Conservation (phyloP, 2,888 invertebrate genomes). For the Dugesia japonica region DNA sequence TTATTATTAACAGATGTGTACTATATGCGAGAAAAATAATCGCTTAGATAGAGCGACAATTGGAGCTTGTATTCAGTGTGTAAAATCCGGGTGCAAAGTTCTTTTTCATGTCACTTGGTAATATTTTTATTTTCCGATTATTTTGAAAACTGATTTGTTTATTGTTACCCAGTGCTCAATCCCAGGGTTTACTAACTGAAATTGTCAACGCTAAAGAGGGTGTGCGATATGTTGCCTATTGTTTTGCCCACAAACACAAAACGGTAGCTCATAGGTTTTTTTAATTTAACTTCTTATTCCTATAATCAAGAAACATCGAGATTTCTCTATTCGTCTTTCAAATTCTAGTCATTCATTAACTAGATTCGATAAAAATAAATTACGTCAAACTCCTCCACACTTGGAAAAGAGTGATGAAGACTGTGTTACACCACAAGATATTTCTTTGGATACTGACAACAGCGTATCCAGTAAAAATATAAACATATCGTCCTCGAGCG, state of each 20-base stretch:
- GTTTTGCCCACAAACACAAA: neutral
- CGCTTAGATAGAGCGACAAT: neutral
- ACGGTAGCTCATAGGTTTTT: neutral
- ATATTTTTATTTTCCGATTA: neutral
- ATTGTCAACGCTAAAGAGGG: neutral
- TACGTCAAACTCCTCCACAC: neutral
- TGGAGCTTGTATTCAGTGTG: constrained; percentile 24
- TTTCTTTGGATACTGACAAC: neutral
- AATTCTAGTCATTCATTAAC: constrained; percentile 13
- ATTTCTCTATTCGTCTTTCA: neutral
- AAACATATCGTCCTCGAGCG: neutral
- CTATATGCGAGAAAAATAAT: neutral
- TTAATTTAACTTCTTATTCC: neutral
- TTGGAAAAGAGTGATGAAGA: constrained; percentile 11
- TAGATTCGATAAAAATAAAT: neutral
- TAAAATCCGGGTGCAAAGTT: neutral
- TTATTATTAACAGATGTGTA: neutral
- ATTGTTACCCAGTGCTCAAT: neutral
- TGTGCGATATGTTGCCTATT: neutral
- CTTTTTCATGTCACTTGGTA: constrained; percentile 24
- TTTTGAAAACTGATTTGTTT: neutral
- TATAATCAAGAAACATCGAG: neutral
- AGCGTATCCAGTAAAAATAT: neutral
- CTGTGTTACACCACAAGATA: neutral
- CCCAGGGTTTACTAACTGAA: constrained; percentile 3